Evolutionary conservation across 2,113 vertebrate genomes (phyloP).

Genomic region (Psephotus haematonotus): DNA sequence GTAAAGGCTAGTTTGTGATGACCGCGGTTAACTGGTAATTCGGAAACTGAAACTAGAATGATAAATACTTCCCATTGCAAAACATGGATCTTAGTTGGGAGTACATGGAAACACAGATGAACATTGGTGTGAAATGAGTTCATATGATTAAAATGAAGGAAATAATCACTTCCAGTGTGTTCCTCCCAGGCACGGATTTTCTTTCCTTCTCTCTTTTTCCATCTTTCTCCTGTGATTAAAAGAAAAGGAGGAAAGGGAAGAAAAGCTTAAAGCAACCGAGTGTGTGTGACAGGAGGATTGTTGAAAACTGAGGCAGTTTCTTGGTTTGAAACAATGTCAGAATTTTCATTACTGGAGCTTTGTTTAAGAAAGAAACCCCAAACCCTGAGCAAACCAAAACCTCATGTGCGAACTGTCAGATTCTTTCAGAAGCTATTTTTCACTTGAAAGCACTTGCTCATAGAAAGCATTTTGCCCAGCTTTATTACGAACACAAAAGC

Average conservation of each 20-base stretch:
- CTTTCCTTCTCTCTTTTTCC: not conserved
- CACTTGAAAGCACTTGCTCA: constrained; percentile 50
- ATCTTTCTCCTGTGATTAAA: not conserved
- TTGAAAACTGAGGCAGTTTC: constrained; percentile 1
- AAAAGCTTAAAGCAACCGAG: not conserved
- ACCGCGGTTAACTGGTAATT: not conserved
- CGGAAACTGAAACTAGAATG: not conserved
- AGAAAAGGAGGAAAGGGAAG: not conserved
- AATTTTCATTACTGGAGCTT: constrained; percentile 48
- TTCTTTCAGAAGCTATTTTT: constrained; percentile 54
- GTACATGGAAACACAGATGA: not conserved
- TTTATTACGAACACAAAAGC: constrained; percentile 9
- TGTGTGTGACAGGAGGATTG: not conserved
- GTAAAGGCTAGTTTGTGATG: not conserved
- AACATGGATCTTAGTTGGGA: not conserved
- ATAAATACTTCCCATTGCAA: not conserved
- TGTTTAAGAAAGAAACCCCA: not conserved
- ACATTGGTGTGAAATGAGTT: not conserved
- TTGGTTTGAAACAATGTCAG: constrained; percentile 47
- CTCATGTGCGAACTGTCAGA: constrained; percentile 48
- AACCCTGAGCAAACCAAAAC: constrained; percentile 37
- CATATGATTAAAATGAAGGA: not conserved
- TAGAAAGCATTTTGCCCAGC: not conserved
- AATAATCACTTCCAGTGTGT: not conserved
- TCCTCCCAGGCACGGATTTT: not conserved